Conservation (phyloP, 2,113 vertebrate species). For the Acanthochromis polyacanthus region DNA sequence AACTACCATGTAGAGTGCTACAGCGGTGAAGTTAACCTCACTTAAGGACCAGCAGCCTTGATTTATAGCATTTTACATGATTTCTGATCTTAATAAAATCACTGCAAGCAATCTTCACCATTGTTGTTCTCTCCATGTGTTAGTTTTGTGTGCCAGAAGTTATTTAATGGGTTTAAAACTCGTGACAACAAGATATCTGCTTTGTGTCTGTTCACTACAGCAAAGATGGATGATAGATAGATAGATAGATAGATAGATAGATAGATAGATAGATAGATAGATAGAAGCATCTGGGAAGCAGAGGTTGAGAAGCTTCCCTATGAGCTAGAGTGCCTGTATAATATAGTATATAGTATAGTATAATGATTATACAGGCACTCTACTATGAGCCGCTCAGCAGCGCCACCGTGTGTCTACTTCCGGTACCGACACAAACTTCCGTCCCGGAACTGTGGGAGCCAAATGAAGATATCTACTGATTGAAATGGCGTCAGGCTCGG, state of each 20-base stretch:
- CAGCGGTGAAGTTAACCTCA: constrained; percentile 85
- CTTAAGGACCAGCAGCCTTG: constrained; percentile 24
- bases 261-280: too few relatives aligned
- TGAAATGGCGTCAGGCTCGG: constrained; percentile 81
- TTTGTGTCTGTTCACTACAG: too few relatives aligned
- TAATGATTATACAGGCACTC: too few relatives aligned
- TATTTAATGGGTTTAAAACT: too few relatives aligned
- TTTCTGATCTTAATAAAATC: constrained; percentile 24
- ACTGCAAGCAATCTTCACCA: neutral
- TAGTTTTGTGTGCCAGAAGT: too few relatives aligned
- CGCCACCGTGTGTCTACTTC: constrained; percentile 31
- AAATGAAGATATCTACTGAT: constrained; percentile 59
- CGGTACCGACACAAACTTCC: neutral
- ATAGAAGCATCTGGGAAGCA: too few relatives aligned
- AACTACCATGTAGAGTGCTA: constrained; percentile 92
- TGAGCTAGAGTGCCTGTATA: too few relatives aligned
- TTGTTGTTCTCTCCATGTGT: neutral
- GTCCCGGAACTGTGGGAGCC: constrained; percentile 63
- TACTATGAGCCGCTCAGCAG: neutral
- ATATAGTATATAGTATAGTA: too few relatives aligned
- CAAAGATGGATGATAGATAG: too few relatives aligned
- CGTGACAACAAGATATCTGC: too few relatives aligned
- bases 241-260: too few relatives aligned
- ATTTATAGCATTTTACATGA: neutral
- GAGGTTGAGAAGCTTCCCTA: too few relatives aligned